Percentiles rank a stretch among this genome's conserved stretches.
phyloP scores from a whole-genome alignment of 2,113 vertebrate species.

The Paraplagusia blochii region DNA sequence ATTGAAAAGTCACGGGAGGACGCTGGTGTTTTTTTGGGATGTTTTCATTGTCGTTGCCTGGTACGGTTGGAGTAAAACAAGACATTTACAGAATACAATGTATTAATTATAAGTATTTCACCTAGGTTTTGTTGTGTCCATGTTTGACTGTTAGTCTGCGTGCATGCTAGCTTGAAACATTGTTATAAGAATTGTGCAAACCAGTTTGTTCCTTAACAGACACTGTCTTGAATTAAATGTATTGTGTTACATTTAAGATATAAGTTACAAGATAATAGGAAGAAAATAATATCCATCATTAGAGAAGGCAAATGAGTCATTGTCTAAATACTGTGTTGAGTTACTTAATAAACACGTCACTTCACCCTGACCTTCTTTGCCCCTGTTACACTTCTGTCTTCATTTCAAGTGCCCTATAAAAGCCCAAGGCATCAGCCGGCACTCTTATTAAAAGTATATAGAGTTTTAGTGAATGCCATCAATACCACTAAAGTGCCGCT shows the following conservation, averaged over 20 bases:
- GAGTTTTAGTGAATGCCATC: constrained; percentile 58
- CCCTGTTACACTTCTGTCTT: constrained; percentile 22
- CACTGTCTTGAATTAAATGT: background rate
- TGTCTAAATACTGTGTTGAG: constrained; percentile 9
- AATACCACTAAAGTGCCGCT: constrained; percentile 57
- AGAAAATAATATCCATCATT: background rate
- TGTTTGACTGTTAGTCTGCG: too few species aligned
- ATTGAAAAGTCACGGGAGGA: constrained; percentile 42
- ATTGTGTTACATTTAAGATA: background rate
- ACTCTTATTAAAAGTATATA: constrained; percentile 59
- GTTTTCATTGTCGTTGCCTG: constrained; percentile 13
- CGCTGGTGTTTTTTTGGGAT: constrained; percentile 15
- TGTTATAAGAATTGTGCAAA: too few species aligned
- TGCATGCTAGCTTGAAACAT: too few species aligned
- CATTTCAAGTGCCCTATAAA: constrained; percentile 54
- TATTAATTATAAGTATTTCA: too few species aligned
- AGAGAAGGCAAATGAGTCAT: constrained; percentile 3
- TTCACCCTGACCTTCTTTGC: constrained; percentile 44
- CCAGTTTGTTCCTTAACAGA: background rate
- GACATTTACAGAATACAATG: background rate
- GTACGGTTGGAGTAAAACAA: constrained; percentile 8
- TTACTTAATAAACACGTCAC: background rate
- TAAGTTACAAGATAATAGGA: too few species aligned
- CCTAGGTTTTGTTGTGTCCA: too few species aligned
- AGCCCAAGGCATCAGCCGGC: constrained; percentile 34